Evolutionary conservation across 2,113 vertebrate species (phyloP), one percentile per base, ranked within the genome.

Genomic region (Tragelaphus buxtoni): DNA sequence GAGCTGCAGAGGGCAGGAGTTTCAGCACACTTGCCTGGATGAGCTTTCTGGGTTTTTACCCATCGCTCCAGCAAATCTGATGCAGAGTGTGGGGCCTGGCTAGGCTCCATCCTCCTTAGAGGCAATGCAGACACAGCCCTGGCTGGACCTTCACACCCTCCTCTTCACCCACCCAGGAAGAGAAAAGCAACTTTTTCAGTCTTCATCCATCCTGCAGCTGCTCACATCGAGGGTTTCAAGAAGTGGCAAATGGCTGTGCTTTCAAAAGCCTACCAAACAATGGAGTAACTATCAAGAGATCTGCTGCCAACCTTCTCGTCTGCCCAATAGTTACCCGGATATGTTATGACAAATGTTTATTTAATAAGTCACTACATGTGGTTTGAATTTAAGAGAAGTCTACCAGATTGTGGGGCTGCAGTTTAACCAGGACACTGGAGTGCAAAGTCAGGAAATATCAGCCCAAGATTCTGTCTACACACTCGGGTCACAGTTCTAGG

Each of bases 321-420:
- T 89, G 61, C 72, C 74, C 14, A 32, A 79, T n/a, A 95, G 72
- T 86, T 94, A 56, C 81, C n/a, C n/a, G 69, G 86, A 72, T 89
- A 55, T 53, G 18, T 93, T 86, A 79, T n/a, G 79, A 88, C 72
- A 82, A 17, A 61, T 63, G 30, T 56, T 89, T 93, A 79, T 93
- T 95, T 92, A 96, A 60, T 82, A 80, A 95, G 22, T 89, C 51
- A 82, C 24, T 42, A 4, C 58, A 95, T 79, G 51, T 74, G 72
- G 82, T 83, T 93, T 91, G 39, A 85, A 93, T 97, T 93, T 80
- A 82, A 91, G 53, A 85, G 18, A 94, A 80, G 88, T 61, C 22
- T 63, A 53, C 51, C 83, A 83, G 79, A 61, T 1, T 22, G 7
- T 86, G 79, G 35, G 18, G 55, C 35, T 93, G 32, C 55, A 47